phyloP scores from a whole-genome alignment of 2,888 invertebrate species.

The Drosophila mayaguana region DNA sequence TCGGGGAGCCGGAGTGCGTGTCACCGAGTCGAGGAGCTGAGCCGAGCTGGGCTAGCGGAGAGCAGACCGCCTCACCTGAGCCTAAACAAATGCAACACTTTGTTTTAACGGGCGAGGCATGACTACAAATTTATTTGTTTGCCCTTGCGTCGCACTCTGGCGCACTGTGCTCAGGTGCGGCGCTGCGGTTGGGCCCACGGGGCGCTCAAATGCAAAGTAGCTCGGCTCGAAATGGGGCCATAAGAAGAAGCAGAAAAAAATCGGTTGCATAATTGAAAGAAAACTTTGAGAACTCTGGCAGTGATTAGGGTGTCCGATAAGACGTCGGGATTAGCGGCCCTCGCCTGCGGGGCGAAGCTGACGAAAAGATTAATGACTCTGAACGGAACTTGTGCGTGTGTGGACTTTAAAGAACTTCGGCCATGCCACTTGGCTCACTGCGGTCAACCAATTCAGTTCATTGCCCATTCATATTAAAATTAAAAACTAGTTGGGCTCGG shows the following conservation, averaged over 20 bases:
- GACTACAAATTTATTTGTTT: conserved; percentile 73
- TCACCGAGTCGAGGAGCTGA: conserved; percentile 11
- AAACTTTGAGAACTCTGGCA: conserved; percentile 45
- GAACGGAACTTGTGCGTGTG: conserved; percentile 15
- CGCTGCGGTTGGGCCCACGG: conserved; percentile 57
- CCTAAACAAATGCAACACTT: conserved; percentile 80
- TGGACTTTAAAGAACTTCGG: conserved; percentile 20
- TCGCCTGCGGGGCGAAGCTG: conserved; percentile 24
- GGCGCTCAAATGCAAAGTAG: conserved; percentile 66
- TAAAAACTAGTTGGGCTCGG: conserved; percentile 18
- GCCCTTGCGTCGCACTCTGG: conserved; percentile 3
- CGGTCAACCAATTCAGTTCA: conserved; percentile 15
- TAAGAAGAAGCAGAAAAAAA: conserved; percentile 1
- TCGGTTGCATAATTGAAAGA: conserved; percentile 61
- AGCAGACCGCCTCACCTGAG: conserved; percentile 33
- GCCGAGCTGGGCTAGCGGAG: background rate
- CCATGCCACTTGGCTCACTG: background rate
- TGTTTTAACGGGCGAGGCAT: conserved; percentile 56
- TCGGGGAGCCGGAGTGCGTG: conserved; percentile 59
- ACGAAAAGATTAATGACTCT: conserved; percentile 58
- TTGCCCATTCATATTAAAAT: conserved; percentile 30
- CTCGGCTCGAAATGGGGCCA: background rate
- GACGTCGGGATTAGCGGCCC: conserved; percentile 10
- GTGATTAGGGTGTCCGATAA: conserved; percentile 56
- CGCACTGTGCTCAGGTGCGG: conserved; percentile 59